These are phyloP conservation scores for Amphipoea lucens DNA, from an alignment of 2,888 invertebrate species.

Conservation along the genomic window DNA sequence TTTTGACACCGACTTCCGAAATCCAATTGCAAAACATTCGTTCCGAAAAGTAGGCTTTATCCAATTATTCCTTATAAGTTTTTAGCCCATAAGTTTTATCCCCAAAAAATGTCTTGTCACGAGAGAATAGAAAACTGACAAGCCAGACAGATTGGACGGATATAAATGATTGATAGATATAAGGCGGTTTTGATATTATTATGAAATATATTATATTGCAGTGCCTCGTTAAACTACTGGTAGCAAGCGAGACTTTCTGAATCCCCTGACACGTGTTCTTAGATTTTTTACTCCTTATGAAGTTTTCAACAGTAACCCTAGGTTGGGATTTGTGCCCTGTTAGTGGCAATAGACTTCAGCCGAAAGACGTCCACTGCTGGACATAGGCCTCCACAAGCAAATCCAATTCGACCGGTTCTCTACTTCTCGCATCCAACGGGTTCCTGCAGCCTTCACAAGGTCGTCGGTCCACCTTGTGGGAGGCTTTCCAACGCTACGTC, in stretches of 20 bases:
- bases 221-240: not conserved
- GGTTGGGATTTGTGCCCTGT: not conserved
- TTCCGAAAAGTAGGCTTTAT: constrained; percentile 11
- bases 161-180: constrained; percentile 56
- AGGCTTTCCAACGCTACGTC: too few relatives aligned
- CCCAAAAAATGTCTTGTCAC: constrained; percentile 44
- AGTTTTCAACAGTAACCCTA: not conserved
- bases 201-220: constrained; percentile 18
- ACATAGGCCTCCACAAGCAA: too few relatives aligned
- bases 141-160: constrained; percentile 57
- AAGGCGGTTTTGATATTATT: constrained; percentile 25
- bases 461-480: too few relatives aligned
- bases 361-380: too few relatives aligned
- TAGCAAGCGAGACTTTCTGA: not conserved
- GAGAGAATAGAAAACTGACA: constrained; percentile 60
- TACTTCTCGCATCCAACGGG: too few relatives aligned
- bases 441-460: too few relatives aligned
- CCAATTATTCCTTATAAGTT: constrained; percentile 17
- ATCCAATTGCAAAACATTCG: not conserved
- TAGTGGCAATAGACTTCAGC: not conserved
- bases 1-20: too few relatives aligned
- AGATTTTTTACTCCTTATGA: not conserved
- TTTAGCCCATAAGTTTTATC: constrained; percentile 29
- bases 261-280: not conserved
- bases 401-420: too few relatives aligned